Evolutionary conservation across 2,113 vertebrate genomes (phyloP).

Genomic region (Acanthisitta chloris): DNA sequence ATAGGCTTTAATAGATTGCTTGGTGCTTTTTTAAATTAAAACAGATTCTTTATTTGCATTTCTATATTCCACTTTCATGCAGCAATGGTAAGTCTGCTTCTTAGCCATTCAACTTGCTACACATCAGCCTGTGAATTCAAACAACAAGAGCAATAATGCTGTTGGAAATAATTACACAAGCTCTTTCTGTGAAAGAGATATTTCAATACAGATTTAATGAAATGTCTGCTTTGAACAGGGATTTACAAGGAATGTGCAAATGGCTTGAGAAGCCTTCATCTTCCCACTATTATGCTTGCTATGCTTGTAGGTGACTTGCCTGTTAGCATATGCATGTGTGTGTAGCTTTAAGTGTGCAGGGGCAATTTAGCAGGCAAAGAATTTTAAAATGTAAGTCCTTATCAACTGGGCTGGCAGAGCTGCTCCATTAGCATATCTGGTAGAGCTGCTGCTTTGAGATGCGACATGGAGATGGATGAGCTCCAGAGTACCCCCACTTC

Average conservation of each 20-base stretch:
- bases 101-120: background rate
- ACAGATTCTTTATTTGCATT: background rate
- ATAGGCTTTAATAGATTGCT: background rate
- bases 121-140: background rate
- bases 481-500: slow-evolving; percentile 25
- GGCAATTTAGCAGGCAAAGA: slow-evolving; percentile 19
- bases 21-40: background rate
- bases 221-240: background rate
- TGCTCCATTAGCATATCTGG: slow-evolving; percentile 62
- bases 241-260: background rate
- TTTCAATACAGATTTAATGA: background rate
- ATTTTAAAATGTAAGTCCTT: slow-evolving; percentile 45
- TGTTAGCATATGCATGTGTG: background rate
- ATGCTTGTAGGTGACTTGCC: background rate
- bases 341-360: background rate
- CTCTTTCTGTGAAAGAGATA: background rate
- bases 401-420: slow-evolving; percentile 6
- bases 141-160: background rate
- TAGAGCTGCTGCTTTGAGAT: slow-evolving; percentile 49
- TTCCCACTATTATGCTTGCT: background rate
- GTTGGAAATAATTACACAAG: background rate
- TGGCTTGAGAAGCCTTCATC: background rate
- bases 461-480: slow-evolving; percentile 43
- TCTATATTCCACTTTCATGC: background rate
- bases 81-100: background rate